phyloP scores from a whole-genome alignment of 2,113 vertebrate species.

The Canis aureus region DNA sequence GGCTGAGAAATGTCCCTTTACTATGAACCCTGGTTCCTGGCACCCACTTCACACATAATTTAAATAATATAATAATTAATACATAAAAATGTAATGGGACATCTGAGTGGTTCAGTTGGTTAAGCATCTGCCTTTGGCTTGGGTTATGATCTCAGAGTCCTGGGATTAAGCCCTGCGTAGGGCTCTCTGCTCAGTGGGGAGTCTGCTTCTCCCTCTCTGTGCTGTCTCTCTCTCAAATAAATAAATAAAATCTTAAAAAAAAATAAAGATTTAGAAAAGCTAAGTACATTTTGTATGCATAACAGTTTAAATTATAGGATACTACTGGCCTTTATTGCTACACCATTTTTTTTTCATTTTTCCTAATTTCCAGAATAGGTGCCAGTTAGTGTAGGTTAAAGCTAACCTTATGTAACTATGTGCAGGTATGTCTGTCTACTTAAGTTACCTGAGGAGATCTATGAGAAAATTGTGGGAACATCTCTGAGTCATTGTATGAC shows the following conservation, averaged over 20 bases:
- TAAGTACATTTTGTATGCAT: background rate
- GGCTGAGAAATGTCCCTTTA: background rate
- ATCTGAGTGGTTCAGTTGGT: too few species aligned
- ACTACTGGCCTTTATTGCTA: background rate
- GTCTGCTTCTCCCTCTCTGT: too few species aligned
- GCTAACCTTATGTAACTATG: background rate
- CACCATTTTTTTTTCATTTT: background rate
- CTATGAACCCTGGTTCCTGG: background rate
- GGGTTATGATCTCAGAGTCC: too few species aligned
- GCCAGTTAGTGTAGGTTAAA: background rate
- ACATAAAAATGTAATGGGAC: background rate
- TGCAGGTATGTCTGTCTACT: background rate
- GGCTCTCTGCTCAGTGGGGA: too few species aligned
- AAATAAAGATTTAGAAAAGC: background rate
- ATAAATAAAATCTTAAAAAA: too few species aligned
- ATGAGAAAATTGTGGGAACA: background rate
- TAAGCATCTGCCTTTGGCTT: too few species aligned
- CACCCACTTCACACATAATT: background rate
- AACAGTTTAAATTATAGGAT: background rate
- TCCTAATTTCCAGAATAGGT: background rate
- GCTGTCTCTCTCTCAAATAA: too few species aligned
- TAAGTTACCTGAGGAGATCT: background rate
- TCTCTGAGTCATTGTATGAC: background rate
- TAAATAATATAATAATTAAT: background rate
- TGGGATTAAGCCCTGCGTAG: too few species aligned